Base-by-base conservation (phyloP, 2,113 vertebrate genomes). In the Pipra filicauda region DNA sequence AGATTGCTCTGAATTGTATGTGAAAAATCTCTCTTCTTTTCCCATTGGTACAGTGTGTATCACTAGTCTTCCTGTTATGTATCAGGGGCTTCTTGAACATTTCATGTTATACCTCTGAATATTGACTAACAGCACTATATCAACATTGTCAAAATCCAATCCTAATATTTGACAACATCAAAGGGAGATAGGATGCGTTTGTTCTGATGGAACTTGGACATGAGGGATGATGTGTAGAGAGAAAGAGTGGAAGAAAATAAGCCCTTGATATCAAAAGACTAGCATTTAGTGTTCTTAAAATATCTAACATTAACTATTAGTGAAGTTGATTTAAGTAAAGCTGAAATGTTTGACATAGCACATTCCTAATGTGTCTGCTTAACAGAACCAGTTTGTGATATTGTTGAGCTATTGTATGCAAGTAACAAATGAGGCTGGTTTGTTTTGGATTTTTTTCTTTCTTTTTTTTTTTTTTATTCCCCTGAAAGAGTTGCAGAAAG, bases 401-500 rank as follows among this genome's bases (percentile, higher is more conserved):
- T 55, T 33, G 33, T 8, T 35, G 30, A 83, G 43, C 35, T 79
- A 85, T 59, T 77, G 22, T 39, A 62, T 0, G 7, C 41, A 69
- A 74, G 78, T 71, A 89, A 51, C 17, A 62, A 91, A 80, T 57
- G 79, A 31, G 17, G 5, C 6, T 80, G 16, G 6, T 61, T 89
- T 72, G 35, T 11, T 64, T 77, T 19, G 31, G 1, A 0, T 1
- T 8, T 37, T 30, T 15, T 1, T 4, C 19, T 11, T 33, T 33
- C 12, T n/a, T 23, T 15, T n/a, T 58, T n/a, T 5, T 16, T 22
- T 39, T 44, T 55, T 70, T 4, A 14, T 43, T 70, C 52, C 87
- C 44, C 88, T 93, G 86, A 95, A 93, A 95, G 90, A 96, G 84
- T 96, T 84, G 49, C 78, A 62, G 67, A 62, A 35, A 49, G 44